A percentile compares a stretch with the other conserved stretches of the same genome.
phyloP scores from a whole-genome alignment of 2,797 vertebrate genomes.

The Sebastes aleutianus region DNA sequence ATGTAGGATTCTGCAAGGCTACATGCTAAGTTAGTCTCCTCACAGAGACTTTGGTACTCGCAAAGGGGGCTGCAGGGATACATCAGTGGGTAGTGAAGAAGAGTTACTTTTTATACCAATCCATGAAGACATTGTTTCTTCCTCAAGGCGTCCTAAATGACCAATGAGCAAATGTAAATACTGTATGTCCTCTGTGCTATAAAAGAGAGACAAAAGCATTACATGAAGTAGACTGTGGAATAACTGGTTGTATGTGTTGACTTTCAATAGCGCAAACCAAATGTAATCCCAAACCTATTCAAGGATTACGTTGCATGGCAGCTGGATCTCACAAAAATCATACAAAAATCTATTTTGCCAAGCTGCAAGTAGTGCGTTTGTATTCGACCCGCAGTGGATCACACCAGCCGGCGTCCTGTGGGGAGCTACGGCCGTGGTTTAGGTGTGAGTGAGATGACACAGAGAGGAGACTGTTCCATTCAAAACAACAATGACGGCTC shows the following conservation, averaged over 20 bases:
- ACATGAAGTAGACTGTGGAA: not conserved
- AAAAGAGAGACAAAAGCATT: not conserved
- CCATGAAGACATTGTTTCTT: not conserved
- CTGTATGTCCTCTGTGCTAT: not conserved
- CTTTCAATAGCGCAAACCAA: not conserved
- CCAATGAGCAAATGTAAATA: not conserved
- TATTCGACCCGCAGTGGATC: too few species aligned
- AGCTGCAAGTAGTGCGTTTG: not conserved
- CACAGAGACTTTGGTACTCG: not conserved
- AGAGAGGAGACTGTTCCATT: not conserved
- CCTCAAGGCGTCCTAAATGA: not conserved
- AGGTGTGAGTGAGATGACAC: not conserved
- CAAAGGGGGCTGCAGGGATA: not conserved
- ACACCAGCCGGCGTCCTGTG: not conserved
- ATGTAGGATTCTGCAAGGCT: conserved; percentile 10
- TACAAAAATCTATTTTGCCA: not conserved
- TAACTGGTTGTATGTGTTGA: not conserved
- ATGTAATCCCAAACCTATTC: not conserved
- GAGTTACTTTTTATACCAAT: too few species aligned
- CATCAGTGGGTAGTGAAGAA: accelerated
- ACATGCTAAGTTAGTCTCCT: conserved; percentile 1
- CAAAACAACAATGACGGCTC: not conserved
- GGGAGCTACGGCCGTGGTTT: not conserved
- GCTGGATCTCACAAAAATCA: not conserved
- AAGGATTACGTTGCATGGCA: not conserved